Base-by-base conservation (phyloP, 2,888 invertebrate species). In the Pseudococcus jackbeardsleyi region DNA sequence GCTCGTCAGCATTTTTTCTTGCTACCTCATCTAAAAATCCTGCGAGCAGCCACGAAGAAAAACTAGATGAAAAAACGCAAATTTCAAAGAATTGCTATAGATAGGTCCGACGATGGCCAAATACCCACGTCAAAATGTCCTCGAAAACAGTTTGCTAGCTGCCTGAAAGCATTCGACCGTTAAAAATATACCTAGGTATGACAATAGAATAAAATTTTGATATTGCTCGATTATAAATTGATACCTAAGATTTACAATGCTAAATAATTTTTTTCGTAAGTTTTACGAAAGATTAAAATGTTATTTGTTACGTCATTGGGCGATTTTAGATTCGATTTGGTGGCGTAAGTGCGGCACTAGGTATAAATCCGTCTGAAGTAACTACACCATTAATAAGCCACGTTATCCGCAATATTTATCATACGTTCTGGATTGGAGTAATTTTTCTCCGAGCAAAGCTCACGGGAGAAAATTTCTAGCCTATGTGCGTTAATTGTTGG, bases 281-380 rank as follows among this genome's bases (percentile, higher is more conserved):
- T 82, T 82, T 82, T 46, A 46, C 79, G 79, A 82, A 82, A 82
- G 46, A 82, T 82, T 82, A 82, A 82, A 82, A 82, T 82, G 46
- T 11, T 82, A 82, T 82, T 19, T 82, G 79, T 82, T 82, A 46
- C 46, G 46, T 82, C 79, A 82, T 22, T 0, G 46, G 19, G 79
- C 46, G 79, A 82, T 82, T 82, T 82, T 82, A 82, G 19, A 82
- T 82, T 82, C 79, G 79, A 82, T 82, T 82, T 82, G 46, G 79
- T 82, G 19, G 19, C 11, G 39, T 39, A 77, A 39, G 79, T 82
- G 22, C 19, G 22, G 11, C 33, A 82, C 11, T 42, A 82, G 46
- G 0, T 72, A 33, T n/a, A 46, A 82, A 77, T 39, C 33, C 15
- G 9, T 46, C 79, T 82, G 8, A 7, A 46, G 79, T 46, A 82